Conservation (phyloP, 2,113 vertebrate species). For the Bostrychus sinensis region DNA sequence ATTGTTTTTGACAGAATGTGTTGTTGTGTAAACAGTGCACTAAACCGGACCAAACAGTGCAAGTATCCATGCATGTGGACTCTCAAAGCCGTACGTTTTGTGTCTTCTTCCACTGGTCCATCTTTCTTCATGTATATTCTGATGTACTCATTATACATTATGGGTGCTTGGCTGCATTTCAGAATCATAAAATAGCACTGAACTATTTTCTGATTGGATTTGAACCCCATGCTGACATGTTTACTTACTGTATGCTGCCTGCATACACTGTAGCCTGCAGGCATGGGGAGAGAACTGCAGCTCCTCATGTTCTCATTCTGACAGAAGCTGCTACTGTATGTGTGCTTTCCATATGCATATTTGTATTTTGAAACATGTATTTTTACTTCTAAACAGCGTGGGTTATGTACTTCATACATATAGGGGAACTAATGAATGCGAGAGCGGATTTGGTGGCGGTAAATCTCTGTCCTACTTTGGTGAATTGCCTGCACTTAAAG, state of each 20-base stretch:
- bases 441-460: not conserved
- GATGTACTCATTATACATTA: not conserved
- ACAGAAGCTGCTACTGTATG: too few species aligned
- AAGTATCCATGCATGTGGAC: too few species aligned
- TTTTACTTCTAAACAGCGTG: conserved; percentile 27
- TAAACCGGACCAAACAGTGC: too few species aligned
- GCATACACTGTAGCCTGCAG: conserved; percentile 38
- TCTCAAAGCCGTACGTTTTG: too few species aligned
- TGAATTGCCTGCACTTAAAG: conserved; percentile 2
- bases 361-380: conserved; percentile 45
- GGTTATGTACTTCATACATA: conserved; percentile 19
- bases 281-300: conserved; percentile 33
- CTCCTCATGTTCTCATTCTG: conserved; percentile 40
- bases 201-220: conserved; percentile 2
- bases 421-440: conserved; percentile 23
- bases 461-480: conserved; percentile 23
- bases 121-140: not conserved
- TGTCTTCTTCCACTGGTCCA: too few species aligned
- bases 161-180: not conserved
- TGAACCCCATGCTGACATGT: conserved; percentile 27
- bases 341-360: conserved; percentile 50
- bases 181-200: conserved; percentile 1
- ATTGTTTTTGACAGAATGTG: too few species aligned
- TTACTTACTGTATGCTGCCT: conserved; percentile 37
- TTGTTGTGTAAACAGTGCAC: too few species aligned